phyloP scores from a whole-genome alignment of 2,888 invertebrate genomes.

The Alcis repandata region DNA sequence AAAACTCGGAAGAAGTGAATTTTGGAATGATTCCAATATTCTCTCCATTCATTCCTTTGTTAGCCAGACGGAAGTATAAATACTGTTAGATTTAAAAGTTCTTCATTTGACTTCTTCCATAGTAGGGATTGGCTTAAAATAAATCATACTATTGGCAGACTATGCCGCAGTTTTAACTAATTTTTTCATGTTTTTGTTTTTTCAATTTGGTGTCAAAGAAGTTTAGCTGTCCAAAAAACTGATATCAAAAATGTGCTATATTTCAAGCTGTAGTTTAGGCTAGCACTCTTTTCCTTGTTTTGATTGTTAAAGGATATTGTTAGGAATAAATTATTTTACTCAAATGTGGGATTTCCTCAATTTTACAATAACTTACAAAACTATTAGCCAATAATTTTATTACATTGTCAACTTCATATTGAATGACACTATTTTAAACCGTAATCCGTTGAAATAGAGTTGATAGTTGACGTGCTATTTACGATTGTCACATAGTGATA shows the following conservation, averaged over 20 bases:
- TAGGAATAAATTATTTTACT: neutral
- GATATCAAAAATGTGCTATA: no score
- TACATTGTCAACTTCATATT: neutral
- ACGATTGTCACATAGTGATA: neutral
- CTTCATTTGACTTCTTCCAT: conserved; percentile 18
- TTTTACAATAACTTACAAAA: no score
- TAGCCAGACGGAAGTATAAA: conserved; percentile 38
- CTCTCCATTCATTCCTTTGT: conserved; percentile 36
- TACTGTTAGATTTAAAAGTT: conserved; percentile 22
- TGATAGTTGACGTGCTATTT: neutral
- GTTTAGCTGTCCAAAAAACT: no score
- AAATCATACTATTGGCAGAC: neutral
- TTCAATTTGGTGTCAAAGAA: no score
- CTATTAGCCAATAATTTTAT: no score
- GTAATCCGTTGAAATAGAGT: neutral
- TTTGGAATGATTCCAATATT: conserved; percentile 33
- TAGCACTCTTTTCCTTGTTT: no score
- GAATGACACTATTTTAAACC: neutral
- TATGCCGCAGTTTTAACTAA: no score
- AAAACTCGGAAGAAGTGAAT: conserved; percentile 9
- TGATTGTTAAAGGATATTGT: no score
- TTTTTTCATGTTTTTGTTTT: no score
- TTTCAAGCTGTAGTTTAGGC: no score
- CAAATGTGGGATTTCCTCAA: neutral
- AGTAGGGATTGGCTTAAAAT: conserved; percentile 5